A percentile compares a stretch with the other conserved stretches of the same genome.
Conservation (phyloP, 2,113 vertebrate genomes). For the Phyllostomus hastatus region DNA sequence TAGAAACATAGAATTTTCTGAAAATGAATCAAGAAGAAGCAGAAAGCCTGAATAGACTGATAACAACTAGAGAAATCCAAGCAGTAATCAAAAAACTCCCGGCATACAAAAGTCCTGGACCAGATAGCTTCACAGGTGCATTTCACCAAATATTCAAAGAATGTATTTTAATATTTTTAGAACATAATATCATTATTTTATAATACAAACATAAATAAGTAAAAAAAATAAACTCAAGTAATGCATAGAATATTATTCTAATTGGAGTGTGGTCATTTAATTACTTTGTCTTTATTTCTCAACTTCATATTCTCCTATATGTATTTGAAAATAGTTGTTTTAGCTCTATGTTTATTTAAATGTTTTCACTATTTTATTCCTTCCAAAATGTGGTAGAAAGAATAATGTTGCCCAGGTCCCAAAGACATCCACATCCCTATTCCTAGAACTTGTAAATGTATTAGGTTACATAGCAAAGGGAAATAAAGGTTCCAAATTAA, state of each 20-base stretch:
- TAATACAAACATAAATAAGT: neutral
- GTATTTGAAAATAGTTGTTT: neutral
- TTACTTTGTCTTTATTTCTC: neutral
- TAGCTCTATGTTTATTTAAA: neutral
- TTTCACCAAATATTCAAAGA: too few species aligned
- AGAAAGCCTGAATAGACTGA: too few species aligned
- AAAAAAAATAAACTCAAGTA: neutral
- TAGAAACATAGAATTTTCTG: too few species aligned
- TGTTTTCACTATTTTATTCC: neutral
- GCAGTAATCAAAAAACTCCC: too few species aligned
- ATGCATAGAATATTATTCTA: neutral
- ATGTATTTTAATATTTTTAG: neutral
- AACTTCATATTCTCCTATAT: neutral
- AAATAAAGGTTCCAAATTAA: neutral
- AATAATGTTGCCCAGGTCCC: neutral
- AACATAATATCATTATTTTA: neutral
- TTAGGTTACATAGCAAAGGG: neutral
- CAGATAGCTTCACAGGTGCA: too few species aligned
- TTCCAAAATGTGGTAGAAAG: neutral
- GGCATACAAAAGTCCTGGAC: too few species aligned
- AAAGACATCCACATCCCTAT: neutral
- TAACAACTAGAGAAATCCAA: too few species aligned
- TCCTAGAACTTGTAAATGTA: neutral
- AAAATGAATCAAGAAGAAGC: too few species aligned
- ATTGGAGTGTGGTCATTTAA: neutral